Evolutionary conservation across 2,888 invertebrate genomes (phyloP), one percentile per base, ranked within the genome.

Genomic region (Agrenia bidenticulata): DNA sequence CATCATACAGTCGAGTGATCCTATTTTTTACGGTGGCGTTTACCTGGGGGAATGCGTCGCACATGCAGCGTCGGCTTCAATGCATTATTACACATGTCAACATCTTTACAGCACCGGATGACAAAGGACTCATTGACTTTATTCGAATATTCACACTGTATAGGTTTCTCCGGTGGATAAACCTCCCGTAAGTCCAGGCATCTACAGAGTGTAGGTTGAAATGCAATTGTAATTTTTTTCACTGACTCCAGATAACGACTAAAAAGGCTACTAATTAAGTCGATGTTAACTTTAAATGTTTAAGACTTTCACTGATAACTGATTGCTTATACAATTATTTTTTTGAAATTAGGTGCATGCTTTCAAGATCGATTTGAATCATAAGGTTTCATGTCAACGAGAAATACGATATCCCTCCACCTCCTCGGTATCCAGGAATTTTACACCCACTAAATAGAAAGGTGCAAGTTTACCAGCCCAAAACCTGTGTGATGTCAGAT

Each of bases 91-190:
- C 90, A 90, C 86, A 86, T 87, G 77, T 80, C 79, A 84, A 85
- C 84, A 79, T 87, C 83, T 81, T 87, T 86, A 86, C 91, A 91
- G 87, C 90, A 91, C 81, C 86, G 85, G 84, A 89, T 88, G 83
- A 86, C 86, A 85, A 88, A 87, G 78, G 88, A 85, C 80, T 86
- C 86, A 84, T 88, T 89, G 83, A 85, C 84, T 83, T 85, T 84
- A 83, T 85, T 86, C 82, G 87, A 86, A 82, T 86, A 85, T 83
- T 88, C 87, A 85, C 90, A 90, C 85, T 88, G 85, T 85, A 90
- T 85, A 82, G 89, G 88, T 81, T 89, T 89, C 84, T 88, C 87
- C 82, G 85, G 85, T 81, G 89, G 89, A 81, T 88, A 85, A 83
- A 86, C 84, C 81, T 87, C 84, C 81, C 83, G 84, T 83, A 83